phyloP scores from a whole-genome alignment of 2,797 vertebrate species.

The Paguma larvata region DNA sequence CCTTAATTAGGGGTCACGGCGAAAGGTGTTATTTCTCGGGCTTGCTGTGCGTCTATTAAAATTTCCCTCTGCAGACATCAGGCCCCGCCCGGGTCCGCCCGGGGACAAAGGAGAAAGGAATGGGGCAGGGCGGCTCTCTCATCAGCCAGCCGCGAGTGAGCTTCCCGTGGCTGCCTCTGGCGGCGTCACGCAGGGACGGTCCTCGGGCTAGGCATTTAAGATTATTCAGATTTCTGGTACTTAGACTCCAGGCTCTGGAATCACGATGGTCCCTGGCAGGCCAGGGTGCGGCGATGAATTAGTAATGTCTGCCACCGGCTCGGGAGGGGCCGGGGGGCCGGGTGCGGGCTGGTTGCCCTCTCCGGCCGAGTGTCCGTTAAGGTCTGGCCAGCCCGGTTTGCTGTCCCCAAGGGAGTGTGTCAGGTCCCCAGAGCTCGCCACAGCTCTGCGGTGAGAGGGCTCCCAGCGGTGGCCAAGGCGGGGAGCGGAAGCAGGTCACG shows the following conservation, averaged over 20 bases:
- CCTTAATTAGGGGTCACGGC: slow-evolving; percentile 17
- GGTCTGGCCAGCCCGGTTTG: rapidly evolving
- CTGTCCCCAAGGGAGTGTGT: not conserved
- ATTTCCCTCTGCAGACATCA: not conserved
- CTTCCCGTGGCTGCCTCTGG: not conserved
- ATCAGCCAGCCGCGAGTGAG: rapidly evolving
- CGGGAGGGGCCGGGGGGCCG: rapidly evolving
- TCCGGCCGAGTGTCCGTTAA: not conserved
- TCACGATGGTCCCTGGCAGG: not conserved
- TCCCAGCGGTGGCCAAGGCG: too few species aligned
- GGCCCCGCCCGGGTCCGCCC: not conserved
- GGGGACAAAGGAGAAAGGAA: not conserved
- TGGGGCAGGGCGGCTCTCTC: not conserved
- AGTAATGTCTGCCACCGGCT: not conserved
- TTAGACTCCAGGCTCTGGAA: not conserved
- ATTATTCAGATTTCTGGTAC: not conserved
- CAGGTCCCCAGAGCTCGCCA: not conserved
- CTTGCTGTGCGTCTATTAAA: not conserved
- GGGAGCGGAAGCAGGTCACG: not conserved
- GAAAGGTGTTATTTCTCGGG: not conserved
- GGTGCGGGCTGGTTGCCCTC: rapidly evolving
- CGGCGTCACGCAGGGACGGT: rapidly evolving
- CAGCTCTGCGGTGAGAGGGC: too few species aligned
- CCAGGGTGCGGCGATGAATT: not conserved
- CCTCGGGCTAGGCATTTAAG: too few species aligned